Evolutionary conservation across 2,113 vertebrate genomes (phyloP).

Genomic region (Ailuropoda melanoleuca): DNA sequence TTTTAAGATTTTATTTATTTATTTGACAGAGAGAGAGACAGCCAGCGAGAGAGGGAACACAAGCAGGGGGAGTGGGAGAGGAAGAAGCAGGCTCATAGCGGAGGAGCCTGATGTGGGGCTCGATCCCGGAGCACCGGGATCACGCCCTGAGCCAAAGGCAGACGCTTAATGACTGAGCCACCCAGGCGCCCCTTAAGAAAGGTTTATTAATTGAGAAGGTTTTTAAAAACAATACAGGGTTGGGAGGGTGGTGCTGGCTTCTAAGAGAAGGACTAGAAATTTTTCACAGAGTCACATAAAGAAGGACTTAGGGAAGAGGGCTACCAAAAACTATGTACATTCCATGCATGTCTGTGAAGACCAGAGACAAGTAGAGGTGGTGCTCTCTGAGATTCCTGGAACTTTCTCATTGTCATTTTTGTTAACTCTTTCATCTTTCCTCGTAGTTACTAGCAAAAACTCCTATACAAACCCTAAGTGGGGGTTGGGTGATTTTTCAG

Average conservation of each 20-base stretch:
- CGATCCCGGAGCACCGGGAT: no score
- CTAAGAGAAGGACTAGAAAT: conserved; percentile 36
- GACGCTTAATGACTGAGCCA: no score
- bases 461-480: background rate
- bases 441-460: conserved; percentile 28
- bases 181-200: background rate
- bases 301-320: background rate
- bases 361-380: background rate
- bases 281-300: conserved; percentile 24
- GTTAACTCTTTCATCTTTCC: conserved; percentile 8
- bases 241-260: conserved; percentile 21
- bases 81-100: no score
- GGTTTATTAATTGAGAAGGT: conserved; percentile 8
- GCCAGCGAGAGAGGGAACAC: no score
- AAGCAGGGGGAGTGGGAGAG: no score
- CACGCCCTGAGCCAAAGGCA: no score
- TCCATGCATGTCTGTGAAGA: background rate
- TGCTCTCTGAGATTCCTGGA: background rate
- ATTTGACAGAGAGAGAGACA: no score
- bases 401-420: conserved; percentile 1
- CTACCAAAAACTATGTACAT: conserved; percentile 1
- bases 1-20: no score
- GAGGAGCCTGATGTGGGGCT: no score
- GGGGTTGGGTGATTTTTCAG: background rate
- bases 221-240: background rate